Evolutionary conservation across 2,888 invertebrate species (phyloP), one percentile per base, ranked within the genome.

Genomic region (Balanococcus diminutus): DNA sequence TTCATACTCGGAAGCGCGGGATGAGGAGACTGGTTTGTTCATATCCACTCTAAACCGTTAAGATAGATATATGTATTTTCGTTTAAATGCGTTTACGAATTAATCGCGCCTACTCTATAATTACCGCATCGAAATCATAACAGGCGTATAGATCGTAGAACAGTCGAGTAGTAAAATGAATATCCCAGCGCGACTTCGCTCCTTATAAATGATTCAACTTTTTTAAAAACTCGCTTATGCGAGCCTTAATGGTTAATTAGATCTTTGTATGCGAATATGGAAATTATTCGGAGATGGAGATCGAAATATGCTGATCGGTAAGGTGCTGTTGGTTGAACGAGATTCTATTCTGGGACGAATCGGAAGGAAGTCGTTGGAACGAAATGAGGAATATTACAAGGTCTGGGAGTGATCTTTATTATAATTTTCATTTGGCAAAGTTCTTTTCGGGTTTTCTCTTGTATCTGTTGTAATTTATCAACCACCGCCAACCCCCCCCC

Each of bases 91-190:
- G 75, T 31, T 79, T 31, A 36, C 75, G 75, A 79, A 79, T 79
- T 79, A 79, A 79, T 79, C 75, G 75, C 75, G 75, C 19, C 36
- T 79, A 79, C 75, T 79, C 32, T 79, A 36, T 79, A 79, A 79
- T 79, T 79, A 79, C 19, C 75, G 75, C 31, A 36, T 67, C 28
- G 67, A 79, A 79, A 79, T 36, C 19, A 79, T 79, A 79, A 36
- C 75, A 79, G 36, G 67, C 67, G 67, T 67, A 22, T 56, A 56
- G 19, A 56, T 56, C 56, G 56, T 19, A 22, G 56, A 22, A 8
- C 8, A 56, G 56, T 22, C 8, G 6, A 22, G 56, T 56, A 22
- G 56, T 56, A 46, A 46, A 46, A 46, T 22, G 56, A 56, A 56
- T 46, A 46, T 46, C 46, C 46, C 46, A n/a, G 56, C 56, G 22